These are phyloP conservation scores for Taeniopygia guttata DNA, from an alignment of 2,797 vertebrate species.

Conservation along the genomic window DNA sequence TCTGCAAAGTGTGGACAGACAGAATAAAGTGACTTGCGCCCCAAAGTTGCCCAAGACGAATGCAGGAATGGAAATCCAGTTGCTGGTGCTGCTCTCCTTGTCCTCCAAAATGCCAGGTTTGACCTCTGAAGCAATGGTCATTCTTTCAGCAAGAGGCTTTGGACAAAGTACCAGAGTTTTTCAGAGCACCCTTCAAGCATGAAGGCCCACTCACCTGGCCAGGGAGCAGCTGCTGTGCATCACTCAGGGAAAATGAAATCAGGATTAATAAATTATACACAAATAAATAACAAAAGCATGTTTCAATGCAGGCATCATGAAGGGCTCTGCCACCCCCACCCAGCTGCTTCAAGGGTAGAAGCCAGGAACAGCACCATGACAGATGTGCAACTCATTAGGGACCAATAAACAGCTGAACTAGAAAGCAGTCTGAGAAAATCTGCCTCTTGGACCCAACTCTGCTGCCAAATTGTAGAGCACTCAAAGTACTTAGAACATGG, in stretches of 20 bases:
- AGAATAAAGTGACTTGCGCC: neutral
- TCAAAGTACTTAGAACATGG: neutral
- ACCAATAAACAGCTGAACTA: neutral
- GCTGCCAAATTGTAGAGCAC: neutral
- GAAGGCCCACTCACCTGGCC: neutral
- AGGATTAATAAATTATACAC: neutral
- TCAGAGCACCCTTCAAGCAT: neutral
- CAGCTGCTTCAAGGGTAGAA: neutral
- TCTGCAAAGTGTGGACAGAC: neutral
- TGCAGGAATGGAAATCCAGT: neutral
- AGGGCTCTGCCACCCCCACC: neutral
- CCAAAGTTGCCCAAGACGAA: rapidly evolving
- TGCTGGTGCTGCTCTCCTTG: neutral
- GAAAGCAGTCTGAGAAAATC: neutral
- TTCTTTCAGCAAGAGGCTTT: neutral
- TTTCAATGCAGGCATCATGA: neutral
- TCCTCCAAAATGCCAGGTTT: neutral
- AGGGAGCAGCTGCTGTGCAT: neutral
- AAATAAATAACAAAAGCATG: neutral
- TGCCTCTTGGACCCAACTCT: neutral
- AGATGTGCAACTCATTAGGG: rapidly evolving
- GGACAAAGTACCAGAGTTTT: neutral
- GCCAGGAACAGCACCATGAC: neutral
- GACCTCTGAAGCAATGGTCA: neutral
- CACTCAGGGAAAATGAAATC: neutral